Base-by-base conservation (phyloP, 2,888 invertebrate species). In the Tanytarsus gracilentus region DNA sequence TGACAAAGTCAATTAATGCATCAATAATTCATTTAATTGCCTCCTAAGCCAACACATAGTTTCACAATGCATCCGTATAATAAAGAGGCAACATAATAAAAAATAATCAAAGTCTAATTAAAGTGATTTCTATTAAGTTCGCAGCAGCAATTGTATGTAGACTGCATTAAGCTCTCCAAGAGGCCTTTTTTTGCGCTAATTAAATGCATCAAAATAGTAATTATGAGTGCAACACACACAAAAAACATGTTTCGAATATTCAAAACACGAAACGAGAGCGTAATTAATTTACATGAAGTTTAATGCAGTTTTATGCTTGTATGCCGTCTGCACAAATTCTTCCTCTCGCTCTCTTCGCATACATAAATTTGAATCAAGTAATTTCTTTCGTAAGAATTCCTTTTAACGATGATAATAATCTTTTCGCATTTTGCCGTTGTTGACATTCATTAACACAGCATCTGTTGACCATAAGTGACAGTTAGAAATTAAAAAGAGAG, bases 361-460 rank as follows among this genome's bases (percentile, higher is more conserved):
- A 16, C 36, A 36, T 36, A 36, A 36, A 36, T 14, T 36, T 16
- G 16, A 36, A 36, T 36, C 16, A 14, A 14, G n/a, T 16, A 14
- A n/a, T 14, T 36, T 36, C 36, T 36, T 36, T 36, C 16, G 36
- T 36, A 36, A 16, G 3, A 36, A 36, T 36, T 36, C 36, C 36
- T 36, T 36, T 36, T 14, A 21, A 49, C 16, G 21, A 44, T 49
- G 11, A 49, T 16, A 16, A 39, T 39, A n/a, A 16, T 39, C 39
- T 51, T 51, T 27, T 29, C 16, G n/a, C 27, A 29, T 27, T 7
- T 29, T 27, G n/a, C 36, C 36, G 16, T 36, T 36, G 36, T 36
- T 44, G 44, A 53, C 33, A 44, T 53, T 53, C 53, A 53, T 33
- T 33, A 53, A 53, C 53, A 53, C 50, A 50, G 30, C 53, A 53